Conservation (phyloP, 2,888 invertebrate species). For the Octodonta nipae region DNA sequence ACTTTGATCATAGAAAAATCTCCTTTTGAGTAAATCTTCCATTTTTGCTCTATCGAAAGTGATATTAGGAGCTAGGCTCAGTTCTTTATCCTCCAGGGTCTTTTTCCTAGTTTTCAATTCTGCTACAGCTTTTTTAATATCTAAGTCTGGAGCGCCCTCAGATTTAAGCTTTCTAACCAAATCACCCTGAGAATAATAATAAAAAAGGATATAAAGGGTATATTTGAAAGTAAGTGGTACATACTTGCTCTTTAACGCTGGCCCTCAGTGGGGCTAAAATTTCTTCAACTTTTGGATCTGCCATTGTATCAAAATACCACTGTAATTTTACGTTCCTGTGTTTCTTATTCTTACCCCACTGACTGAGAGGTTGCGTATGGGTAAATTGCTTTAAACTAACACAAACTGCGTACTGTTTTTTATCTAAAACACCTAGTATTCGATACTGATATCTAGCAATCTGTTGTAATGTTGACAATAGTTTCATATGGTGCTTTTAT, state of each 20-base stretch:
- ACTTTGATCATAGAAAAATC: conserved; percentile 96
- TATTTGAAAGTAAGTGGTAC: too few relatives aligned
- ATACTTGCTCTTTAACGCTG: conserved; percentile 77
- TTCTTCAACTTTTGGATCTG: conserved; percentile 65
- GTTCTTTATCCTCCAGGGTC: conserved; percentile 80
- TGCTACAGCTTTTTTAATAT: conserved; percentile 85
- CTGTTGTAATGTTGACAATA: too few relatives aligned
- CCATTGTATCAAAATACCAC: conserved; percentile 47
- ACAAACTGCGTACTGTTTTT: too few relatives aligned
- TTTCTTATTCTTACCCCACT: conserved; percentile 63
- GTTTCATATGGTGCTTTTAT: too few relatives aligned
- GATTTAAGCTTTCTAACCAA: conserved; percentile 77
- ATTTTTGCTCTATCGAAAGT: conserved; percentile 84
- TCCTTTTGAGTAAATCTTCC: conserved; percentile 90
- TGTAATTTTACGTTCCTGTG: conserved; percentile 57
- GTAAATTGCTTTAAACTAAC: too few relatives aligned
- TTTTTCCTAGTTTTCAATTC: conserved; percentile 87
- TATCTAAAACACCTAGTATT: too few relatives aligned
- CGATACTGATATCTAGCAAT: too few relatives aligned
- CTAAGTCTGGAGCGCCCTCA: conserved; percentile 76
- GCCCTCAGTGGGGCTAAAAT: conserved; percentile 75
- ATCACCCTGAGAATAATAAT: conserved; percentile 57
- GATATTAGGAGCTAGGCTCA: conserved; percentile 60
- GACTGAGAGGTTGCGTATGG: conserved; percentile 11
- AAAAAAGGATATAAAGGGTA: background rate